Conservation (phyloP, 92 coral and sea anemone species). For the Muricea muricata region DNA sequence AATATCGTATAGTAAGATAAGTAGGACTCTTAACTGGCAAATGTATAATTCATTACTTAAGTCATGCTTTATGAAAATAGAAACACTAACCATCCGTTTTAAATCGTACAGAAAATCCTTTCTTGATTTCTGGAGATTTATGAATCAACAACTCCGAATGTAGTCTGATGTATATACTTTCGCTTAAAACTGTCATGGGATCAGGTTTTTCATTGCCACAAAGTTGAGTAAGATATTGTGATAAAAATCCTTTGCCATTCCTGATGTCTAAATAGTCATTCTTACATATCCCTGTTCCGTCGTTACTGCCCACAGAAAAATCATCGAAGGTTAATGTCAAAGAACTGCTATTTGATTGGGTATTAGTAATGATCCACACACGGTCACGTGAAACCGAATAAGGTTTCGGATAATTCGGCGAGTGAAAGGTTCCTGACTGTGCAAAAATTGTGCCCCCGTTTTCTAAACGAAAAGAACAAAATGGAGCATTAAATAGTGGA, state of each 20-base stretch:
- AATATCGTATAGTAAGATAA: too few relatives aligned
- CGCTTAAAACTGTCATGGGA: conserved; percentile 66
- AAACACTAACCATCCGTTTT: conserved; percentile 59
- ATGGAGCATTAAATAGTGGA: neutral
- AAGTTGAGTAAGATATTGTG: conserved; percentile 67
- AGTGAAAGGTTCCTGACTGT: conserved; percentile 65
- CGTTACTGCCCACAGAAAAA: conserved; percentile 70
- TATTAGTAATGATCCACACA: conserved; percentile 68
- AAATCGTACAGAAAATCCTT: conserved; percentile 60
- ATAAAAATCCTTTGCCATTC: conserved; percentile 73
- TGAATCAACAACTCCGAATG: conserved; percentile 51
- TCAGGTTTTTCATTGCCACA: conserved; percentile 67
- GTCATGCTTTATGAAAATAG: neutral
- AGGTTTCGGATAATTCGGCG: conserved; percentile 75
- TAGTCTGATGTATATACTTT: conserved; percentile 68
- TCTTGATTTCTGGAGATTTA: conserved; percentile 31
- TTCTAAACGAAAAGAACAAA: conserved; percentile 39
- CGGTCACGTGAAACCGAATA: conserved; percentile 71
- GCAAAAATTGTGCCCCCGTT: conserved; percentile 66
- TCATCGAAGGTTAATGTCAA: conserved; percentile 68
- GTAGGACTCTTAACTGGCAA: neutral
- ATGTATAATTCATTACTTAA: neutral
- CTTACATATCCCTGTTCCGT: conserved; percentile 66
- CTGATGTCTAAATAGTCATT: conserved; percentile 77
- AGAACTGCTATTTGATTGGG: conserved; percentile 33